Base-by-base conservation (phyloP, 2,888 invertebrate species). In the Abrostola triplasia region DNA sequence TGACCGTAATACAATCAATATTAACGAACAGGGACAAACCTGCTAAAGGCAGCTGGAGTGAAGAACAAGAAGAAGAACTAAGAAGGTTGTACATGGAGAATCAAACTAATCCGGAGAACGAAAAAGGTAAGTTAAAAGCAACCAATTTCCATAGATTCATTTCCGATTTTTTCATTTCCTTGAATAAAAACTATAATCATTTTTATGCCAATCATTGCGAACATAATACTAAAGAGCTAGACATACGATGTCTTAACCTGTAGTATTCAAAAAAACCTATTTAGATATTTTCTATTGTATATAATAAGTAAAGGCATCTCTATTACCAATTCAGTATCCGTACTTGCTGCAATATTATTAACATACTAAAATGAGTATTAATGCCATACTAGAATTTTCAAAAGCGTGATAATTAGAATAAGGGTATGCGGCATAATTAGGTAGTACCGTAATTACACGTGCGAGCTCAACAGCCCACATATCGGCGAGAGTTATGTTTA, bases 51-150 rank as follows among this genome's bases (percentile, higher is more conserved):
- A 89, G 92, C 36, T 99, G 99, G 99, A 96, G 96, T 13, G 98
- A 98, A 84, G 97, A 97, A 80, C 97, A 99, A 87, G 98, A 99
- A 89, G 96, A 97, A 71, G 98, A 99, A 93, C 91, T 99, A 48
- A 95, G 96, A 54, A 95, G 96, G 68, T 95, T 99, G 59, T 98
- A 97, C 89, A 97, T 97, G 94, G 98, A 99, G 90, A 98, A 98
- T 89, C 96, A 96, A 90, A 93, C 92, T 49, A 96, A 96, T 86
- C 96, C 96, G 49, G 95, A 96, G 84, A 96, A 96, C 67, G 95
- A 96, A 80, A 96, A 97, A 95, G 97, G 97, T 97, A 93, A 61
- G 64, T 42, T 9, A 11, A 50, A 6, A 51, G n/a, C 10, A 37
- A 10, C n/a, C 44, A 24, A 6, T 41, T 41, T 41, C 11, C 11